phyloP scores from a whole-genome alignment of 1,140 invertebrate species.

The Sarcophaga peregrina region DNA sequence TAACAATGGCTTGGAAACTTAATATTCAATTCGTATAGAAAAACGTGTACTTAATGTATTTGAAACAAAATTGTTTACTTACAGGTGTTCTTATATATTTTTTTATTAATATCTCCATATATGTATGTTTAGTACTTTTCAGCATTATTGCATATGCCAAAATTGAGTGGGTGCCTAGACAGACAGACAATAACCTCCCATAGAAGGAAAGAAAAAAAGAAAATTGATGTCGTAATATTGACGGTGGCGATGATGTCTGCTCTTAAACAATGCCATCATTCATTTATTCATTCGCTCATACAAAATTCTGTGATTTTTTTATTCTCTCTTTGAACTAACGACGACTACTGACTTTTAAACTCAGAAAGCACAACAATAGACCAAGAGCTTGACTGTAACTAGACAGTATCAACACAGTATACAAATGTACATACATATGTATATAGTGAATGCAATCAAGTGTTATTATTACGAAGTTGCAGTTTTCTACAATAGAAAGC shows the following conservation, averaged over 20 bases:
- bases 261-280: not conserved
- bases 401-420: no score
- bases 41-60: not conserved
- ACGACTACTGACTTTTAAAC: not conserved
- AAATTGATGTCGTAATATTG: conserved; percentile 24
- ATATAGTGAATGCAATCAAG: conserved; percentile 22
- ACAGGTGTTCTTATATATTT: not conserved
- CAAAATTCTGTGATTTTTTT: conserved; percentile 1
- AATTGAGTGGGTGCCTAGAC: conserved; percentile 16
- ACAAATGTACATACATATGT: not conserved
- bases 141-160: not conserved
- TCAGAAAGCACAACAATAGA: not conserved
- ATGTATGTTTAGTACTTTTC: no score
- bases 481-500: conserved; percentile 1
- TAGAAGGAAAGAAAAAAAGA: not conserved
- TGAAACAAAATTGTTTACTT: not conserved
- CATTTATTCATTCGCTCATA: not conserved
- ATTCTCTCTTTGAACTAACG: not conserved
- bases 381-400: not conserved
- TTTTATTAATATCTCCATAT: not conserved
- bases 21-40: not conserved
- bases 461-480: not conserved
- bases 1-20: not conserved
- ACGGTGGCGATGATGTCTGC: conserved; percentile 1
- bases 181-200: not conserved